A percentile compares a stretch with the other conserved stretches of the same genome.
Conservation (phyloP, 2,113 vertebrate species). For the Corythornis cristatus region DNA sequence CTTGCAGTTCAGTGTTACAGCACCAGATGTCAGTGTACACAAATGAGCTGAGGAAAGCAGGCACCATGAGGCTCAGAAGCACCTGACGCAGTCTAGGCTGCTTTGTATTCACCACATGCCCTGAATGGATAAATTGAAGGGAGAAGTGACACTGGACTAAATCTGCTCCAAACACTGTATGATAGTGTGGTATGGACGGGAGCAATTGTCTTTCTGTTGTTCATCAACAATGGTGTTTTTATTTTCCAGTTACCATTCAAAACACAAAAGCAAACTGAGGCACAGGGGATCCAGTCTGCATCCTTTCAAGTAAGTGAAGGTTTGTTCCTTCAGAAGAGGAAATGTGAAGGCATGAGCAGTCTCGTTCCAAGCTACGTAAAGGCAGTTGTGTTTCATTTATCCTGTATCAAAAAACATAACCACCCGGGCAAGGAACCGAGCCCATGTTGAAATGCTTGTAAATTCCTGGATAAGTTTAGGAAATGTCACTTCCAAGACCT, state of each 20-base stretch:
- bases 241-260: conserved; percentile 80
- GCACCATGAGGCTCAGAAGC: rapidly evolving
- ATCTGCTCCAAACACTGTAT: not conserved
- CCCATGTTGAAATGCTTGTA: not conserved
- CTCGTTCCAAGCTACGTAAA: not conserved
- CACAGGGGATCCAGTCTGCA: conserved; percentile 79
- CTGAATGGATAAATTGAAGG: not conserved
- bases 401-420: not conserved
- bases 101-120: not conserved
- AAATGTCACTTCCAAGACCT: not conserved
- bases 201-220: not conserved
- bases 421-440: not conserved
- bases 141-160: not conserved
- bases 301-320: conserved; percentile 84
- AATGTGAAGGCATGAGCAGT: not conserved
- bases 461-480: not conserved
- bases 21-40: not conserved
- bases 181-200: not conserved
- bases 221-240: not conserved
- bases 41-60: rapidly evolving
- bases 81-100: not conserved
- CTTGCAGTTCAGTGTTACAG: rapidly evolving
- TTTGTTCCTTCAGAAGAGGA: not conserved
- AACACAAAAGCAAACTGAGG: conserved; percentile 82
- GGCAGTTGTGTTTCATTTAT: not conserved